Conservation (phyloP, 1,140 invertebrate genomes). For the Drosophila malerkotliana region DNA sequence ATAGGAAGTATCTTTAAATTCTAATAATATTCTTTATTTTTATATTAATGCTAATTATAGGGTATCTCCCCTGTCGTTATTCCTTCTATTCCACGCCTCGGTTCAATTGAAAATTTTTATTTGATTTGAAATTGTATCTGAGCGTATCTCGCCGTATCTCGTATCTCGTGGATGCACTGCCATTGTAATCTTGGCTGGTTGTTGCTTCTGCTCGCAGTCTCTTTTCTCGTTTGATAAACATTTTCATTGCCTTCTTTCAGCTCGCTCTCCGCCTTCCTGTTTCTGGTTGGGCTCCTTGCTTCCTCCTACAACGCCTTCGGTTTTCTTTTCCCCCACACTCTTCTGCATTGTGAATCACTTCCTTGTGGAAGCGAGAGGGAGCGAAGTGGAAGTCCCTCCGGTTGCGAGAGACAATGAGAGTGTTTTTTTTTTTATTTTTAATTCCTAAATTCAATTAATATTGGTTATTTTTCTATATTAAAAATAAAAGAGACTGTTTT, state of each 20-base stretch:
- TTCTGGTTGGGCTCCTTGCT: slow-evolving; percentile 37
- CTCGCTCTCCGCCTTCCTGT: slow-evolving; percentile 9
- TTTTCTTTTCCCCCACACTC: slow-evolving; percentile 30
- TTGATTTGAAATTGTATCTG: slow-evolving; percentile 43
- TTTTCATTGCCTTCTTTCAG: slow-evolving; percentile 39
- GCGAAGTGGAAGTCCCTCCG: neutral
- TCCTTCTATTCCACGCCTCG: slow-evolving; percentile 8
- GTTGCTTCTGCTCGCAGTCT: slow-evolving; percentile 22
- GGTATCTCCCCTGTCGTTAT: neutral
- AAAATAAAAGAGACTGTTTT: too few relatives aligned
- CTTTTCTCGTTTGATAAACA: slow-evolving; percentile 46
- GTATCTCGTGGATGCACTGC: slow-evolving; percentile 43
- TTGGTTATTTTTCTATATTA: neutral
- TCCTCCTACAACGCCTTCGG: slow-evolving; percentile 47
- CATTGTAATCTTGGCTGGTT: slow-evolving; percentile 44
- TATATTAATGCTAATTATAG: too few relatives aligned
- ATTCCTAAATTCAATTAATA: neutral
- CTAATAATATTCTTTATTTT: too few relatives aligned
- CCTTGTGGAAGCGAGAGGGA: slow-evolving; percentile 10
- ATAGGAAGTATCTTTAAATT: too few relatives aligned
- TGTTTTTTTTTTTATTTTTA: neutral
- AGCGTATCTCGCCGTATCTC: neutral
- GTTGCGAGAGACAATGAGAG: neutral
- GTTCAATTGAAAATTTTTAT: slow-evolving; percentile 35
- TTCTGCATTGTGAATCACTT: slow-evolving; percentile 47